phyloP scores from a whole-genome alignment of 2,888 invertebrate genomes.

The Pogonocherus hispidulus region DNA sequence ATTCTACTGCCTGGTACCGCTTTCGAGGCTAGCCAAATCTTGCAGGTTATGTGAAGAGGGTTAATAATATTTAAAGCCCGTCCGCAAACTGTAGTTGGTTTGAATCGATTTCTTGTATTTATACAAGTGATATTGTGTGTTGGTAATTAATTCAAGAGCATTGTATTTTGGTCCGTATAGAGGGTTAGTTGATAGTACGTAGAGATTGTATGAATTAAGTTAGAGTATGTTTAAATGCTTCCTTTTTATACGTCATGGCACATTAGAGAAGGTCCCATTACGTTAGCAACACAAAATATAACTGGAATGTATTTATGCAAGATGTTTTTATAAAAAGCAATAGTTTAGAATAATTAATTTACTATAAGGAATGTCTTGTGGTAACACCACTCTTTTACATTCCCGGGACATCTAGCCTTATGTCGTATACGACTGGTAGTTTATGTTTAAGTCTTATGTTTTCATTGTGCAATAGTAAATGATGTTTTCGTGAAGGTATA shows the following conservation, averaged over 20 bases:
- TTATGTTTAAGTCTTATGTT: constrained; percentile 53
- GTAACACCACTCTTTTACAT: constrained; percentile 47
- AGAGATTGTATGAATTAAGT: constrained; percentile 11
- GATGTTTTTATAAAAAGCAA: constrained; percentile 40
- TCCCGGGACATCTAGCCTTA: constrained; percentile 64
- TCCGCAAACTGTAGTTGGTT: constrained; percentile 30
- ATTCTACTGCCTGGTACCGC: constrained; percentile 91
- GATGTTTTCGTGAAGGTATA: constrained; percentile 54
- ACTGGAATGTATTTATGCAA: constrained; percentile 41
- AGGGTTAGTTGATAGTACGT: background rate
- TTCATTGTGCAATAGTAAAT: constrained; percentile 66
- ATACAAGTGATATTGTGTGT: constrained; percentile 41
- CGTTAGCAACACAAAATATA: constrained; percentile 38
- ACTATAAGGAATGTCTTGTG: constrained; percentile 42
- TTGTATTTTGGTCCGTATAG: background rate
- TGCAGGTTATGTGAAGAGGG: constrained; percentile 76
- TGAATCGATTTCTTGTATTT: constrained; percentile 38
- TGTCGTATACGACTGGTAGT: constrained; percentile 67
- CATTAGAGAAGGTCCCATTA: background rate
- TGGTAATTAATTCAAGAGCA: constrained; percentile 29
- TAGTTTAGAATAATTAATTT: constrained; percentile 44
- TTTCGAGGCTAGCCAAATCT: constrained; percentile 91
- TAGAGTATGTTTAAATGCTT: background rate
- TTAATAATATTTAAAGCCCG: constrained; percentile 42
- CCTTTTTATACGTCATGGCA: background rate